A percentile compares a stretch with the other conserved stretches of the same genome.
These are phyloP conservation scores for Capromys pilorides DNA, from an alignment of 2,797 vertebrate genomes.

Conservation along the genomic window DNA sequence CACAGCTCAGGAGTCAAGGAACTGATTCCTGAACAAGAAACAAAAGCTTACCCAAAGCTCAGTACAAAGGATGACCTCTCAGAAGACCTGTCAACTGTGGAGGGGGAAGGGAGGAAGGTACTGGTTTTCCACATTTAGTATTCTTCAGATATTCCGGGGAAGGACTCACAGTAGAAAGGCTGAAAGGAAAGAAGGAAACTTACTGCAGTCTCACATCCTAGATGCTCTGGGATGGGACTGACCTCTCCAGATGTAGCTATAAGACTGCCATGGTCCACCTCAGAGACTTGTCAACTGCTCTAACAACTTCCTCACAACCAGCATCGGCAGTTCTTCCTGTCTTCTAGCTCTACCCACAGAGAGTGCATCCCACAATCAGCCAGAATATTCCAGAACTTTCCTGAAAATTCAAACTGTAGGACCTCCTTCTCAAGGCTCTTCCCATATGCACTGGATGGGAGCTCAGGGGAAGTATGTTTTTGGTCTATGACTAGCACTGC, in stretches of 20 bases:
- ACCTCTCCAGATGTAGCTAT: background rate
- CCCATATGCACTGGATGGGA: background rate
- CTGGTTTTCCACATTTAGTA: background rate
- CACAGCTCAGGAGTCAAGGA: background rate
- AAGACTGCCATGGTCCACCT: background rate
- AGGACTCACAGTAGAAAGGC: background rate
- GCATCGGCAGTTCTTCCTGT: background rate
- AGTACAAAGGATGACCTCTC: background rate
- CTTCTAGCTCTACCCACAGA: background rate
- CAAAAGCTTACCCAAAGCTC: background rate
- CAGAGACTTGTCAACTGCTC: background rate
- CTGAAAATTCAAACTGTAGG: background rate
- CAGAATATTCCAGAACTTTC: slow-evolving; percentile 20
- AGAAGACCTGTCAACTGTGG: background rate
- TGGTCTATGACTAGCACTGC: background rate
- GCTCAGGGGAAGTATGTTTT: background rate
- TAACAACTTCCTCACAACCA: background rate
- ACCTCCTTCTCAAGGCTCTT: background rate
- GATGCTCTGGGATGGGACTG: background rate
- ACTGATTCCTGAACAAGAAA: background rate
- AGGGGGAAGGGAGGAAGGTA: background rate
- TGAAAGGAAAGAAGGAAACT: background rate
- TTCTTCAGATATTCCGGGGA: background rate
- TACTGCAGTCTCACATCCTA: background rate
- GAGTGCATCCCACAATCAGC: background rate